phyloP scores from a whole-genome alignment of 2,888 invertebrate species.

The Stictocephala bisonia region DNA sequence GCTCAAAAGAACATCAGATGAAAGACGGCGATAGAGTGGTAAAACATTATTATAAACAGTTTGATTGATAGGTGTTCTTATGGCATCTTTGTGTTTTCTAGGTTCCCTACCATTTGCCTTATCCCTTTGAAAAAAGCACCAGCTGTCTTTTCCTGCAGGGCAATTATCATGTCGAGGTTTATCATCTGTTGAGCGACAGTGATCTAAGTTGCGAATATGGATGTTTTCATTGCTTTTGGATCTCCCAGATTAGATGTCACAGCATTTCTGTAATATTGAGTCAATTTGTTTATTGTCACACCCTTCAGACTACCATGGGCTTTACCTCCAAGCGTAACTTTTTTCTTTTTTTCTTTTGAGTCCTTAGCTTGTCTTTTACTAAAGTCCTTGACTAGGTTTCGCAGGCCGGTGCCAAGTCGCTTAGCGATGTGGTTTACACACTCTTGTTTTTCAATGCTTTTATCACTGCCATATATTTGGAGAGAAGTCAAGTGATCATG shows the following conservation, averaged over 20 bases:
- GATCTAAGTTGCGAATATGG: not conserved
- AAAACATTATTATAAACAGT: slow-evolving; percentile 1
- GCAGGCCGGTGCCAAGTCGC: slow-evolving; percentile 4
- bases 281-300: not conserved
- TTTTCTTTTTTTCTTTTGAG: not conserved
- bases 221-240: slow-evolving; percentile 15
- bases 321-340: slow-evolving; percentile 24
- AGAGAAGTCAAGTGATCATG: not conserved
- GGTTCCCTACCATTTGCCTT: not conserved
- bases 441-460: slow-evolving; percentile 9
- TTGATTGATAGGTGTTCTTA: slow-evolving; percentile 20
- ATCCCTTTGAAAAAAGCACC: slow-evolving; percentile 26
- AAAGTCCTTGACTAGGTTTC: slow-evolving; percentile 26
- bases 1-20: slow-evolving; percentile 2
- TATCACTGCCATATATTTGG: not conserved
- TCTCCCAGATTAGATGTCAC: not conserved
- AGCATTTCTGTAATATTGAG: slow-evolving; percentile 21
- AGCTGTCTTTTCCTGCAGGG: slow-evolving; percentile 17
- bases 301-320: slow-evolving; percentile 25
- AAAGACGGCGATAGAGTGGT: slow-evolving; percentile 14
- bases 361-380: not conserved
- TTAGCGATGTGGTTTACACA: slow-evolving; percentile 27
- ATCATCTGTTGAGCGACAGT: slow-evolving; percentile 16
- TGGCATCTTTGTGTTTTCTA: slow-evolving; percentile 12
- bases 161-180: slow-evolving; percentile 23